Evolutionary conservation across 2,888 invertebrate species (phyloP).

Genomic region (Hirtodrosophila duncani): DNA sequence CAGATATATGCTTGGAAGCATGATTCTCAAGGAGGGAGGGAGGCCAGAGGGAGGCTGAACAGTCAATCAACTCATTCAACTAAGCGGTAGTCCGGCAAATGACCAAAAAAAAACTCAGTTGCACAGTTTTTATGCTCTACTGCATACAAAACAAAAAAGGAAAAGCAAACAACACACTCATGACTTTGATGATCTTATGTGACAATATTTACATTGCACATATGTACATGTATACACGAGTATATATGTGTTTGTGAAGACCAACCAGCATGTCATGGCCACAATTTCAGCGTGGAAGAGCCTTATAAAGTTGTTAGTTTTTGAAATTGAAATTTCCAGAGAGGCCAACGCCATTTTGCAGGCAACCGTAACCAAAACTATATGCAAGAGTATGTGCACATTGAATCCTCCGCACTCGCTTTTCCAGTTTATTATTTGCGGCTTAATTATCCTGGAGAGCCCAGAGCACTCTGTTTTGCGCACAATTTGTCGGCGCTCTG

Average conservation of each 20-base stretch:
- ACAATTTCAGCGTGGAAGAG: background rate
- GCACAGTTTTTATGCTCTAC: conserved; percentile 57
- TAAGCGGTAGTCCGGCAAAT: conserved; percentile 14
- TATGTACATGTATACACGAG: conserved; percentile 2
- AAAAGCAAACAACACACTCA: conserved; percentile 7
- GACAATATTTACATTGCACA: background rate
- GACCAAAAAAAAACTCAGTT: conserved; percentile 56
- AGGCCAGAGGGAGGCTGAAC: conserved; percentile 36
- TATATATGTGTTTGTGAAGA: conserved; percentile 16
- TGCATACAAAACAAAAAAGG: conserved; percentile 37
- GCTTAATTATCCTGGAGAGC: conserved; percentile 43
- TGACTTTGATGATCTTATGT: conserved; percentile 4
- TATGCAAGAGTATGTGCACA: conserved; percentile 3
- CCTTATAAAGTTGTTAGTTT: conserved; percentile 45
- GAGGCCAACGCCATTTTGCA: conserved; percentile 16
- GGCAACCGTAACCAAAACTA: conserved; percentile 5
- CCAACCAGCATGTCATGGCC: too few species aligned
- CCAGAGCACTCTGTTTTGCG: conserved; percentile 13
- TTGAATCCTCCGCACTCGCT: conserved; percentile 13
- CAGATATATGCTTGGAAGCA: background rate
- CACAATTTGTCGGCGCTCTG: conserved; percentile 29
- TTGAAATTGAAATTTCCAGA: conserved; percentile 46
- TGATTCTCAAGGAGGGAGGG: too few species aligned
- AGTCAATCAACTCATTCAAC: conserved; percentile 38
- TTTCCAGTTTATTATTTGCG: conserved; percentile 37